Percentiles rank a stretch among this genome's conserved stretches.
Conservation (phyloP, 1,140 invertebrate genomes). For the Polyergus mexicanus region DNA sequence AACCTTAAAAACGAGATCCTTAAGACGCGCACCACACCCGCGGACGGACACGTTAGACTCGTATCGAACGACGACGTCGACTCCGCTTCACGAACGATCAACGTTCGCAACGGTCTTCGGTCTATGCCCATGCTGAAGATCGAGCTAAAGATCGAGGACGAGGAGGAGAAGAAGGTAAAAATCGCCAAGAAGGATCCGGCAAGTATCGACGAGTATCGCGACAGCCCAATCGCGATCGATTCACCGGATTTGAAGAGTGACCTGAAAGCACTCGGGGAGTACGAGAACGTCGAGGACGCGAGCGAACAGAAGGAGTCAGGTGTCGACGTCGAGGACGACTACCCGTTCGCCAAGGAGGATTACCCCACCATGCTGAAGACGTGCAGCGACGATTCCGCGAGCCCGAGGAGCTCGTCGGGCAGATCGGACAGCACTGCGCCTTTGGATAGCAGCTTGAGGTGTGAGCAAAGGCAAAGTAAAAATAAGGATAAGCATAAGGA, state of each 20-base stretch:
- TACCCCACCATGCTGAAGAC: slow-evolving; percentile 85
- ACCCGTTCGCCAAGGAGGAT: slow-evolving; percentile 85
- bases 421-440: slow-evolving; percentile 84
- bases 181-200: neutral
- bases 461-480: slow-evolving; percentile 56
- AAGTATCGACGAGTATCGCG: slow-evolving; percentile 20
- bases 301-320: slow-evolving; percentile 80
- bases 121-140: slow-evolving; percentile 85
- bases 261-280: slow-evolving; percentile 67
- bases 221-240: neutral
- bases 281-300: slow-evolving; percentile 56
- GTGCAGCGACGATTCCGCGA: slow-evolving; percentile 85
- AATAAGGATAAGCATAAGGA: slow-evolving; percentile 65
- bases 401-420: slow-evolving; percentile 84
- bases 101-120: slow-evolving; percentile 79
- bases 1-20: slow-evolving; percentile 80
- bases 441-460: slow-evolving; percentile 79
- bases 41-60: slow-evolving; percentile 69
- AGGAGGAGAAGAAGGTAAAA: slow-evolving; percentile 56
- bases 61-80: slow-evolving; percentile 75
- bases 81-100: slow-evolving; percentile 4
- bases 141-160: slow-evolving; percentile 83
- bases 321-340: slow-evolving; percentile 83
- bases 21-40: slow-evolving; percentile 58
- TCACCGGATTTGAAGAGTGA: slow-evolving; percentile 70